These are phyloP conservation scores for Cyprinodon diabolis DNA, from an alignment of 2,797 vertebrate species.

Conservation along the genomic window DNA sequence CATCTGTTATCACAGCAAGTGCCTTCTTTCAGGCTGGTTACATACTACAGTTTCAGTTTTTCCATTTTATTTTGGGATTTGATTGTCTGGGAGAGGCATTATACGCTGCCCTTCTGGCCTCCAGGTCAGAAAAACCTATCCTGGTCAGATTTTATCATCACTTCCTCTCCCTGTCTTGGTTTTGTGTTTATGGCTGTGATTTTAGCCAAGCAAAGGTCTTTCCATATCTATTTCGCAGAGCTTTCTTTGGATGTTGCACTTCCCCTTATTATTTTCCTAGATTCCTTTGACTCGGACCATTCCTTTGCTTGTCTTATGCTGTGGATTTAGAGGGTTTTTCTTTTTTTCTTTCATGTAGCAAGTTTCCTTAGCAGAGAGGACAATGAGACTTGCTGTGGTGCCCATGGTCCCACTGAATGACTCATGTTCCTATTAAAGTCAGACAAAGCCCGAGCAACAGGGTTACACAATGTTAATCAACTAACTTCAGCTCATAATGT, in stretches of 20 bases:
- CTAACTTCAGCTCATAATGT: conserved; percentile 53
- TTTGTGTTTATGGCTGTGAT: conserved; percentile 23
- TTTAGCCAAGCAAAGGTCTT: conserved; percentile 7
- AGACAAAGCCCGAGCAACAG: conserved; percentile 48
- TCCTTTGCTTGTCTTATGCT: conserved; percentile 30
- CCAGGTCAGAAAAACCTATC: conserved; percentile 34
- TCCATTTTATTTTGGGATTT: neutral
- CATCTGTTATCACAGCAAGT: conserved; percentile 7
- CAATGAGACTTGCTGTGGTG: conserved; percentile 63
- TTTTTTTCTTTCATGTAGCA: conserved; percentile 40
- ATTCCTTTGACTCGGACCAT: conserved; percentile 21
- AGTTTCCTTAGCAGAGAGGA: conserved; percentile 51
- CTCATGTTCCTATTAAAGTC: conserved; percentile 66
- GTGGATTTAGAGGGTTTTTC: conserved; percentile 15
- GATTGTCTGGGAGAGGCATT: neutral
- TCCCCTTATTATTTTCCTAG: conserved; percentile 45
- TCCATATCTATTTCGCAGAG: conserved; percentile 14
- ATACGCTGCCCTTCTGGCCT: neutral
- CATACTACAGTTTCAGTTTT: neutral
- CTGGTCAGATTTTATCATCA: conserved; percentile 36
- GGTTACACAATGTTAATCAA: conserved; percentile 65
- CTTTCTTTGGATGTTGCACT: conserved; percentile 58
- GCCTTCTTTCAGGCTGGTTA: neutral
- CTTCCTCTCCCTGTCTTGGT: conserved; percentile 3
- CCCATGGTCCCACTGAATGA: conserved; percentile 50